Conservation (phyloP, 2,113 vertebrate species). For the Paramisgurnus dabryanus region DNA sequence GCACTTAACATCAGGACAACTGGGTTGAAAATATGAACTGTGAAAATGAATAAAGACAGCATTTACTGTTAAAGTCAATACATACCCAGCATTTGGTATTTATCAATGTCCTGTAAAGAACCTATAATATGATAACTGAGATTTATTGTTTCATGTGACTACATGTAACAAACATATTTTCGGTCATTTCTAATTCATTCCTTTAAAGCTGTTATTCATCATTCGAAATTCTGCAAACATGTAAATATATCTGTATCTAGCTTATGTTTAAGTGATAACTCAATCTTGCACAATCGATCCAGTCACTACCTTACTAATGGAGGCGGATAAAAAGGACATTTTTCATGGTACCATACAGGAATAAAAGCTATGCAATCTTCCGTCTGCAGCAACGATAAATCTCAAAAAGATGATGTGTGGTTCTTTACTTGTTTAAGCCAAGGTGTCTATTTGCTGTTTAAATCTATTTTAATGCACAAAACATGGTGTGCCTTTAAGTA, state of each 20-base stretch:
- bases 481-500: background rate
- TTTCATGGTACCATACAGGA: background rate
- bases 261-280: background rate
- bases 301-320: no score
- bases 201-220: background rate
- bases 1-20: background rate
- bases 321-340: no score
- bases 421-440: background rate
- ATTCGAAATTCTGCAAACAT: background rate
- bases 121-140: constrained; percentile 8
- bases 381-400: background rate
- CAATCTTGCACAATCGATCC: no score
- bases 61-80: constrained; percentile 17
- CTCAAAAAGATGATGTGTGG: background rate
- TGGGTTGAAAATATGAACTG: constrained; percentile 33
- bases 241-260: background rate
- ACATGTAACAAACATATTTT: no score
- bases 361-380: background rate
- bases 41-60: constrained; percentile 19
- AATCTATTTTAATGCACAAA: background rate
- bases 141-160: background rate
- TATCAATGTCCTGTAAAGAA: constrained; percentile 18
- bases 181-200: background rate
- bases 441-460: background rate
- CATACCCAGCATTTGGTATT: constrained; percentile 3